phyloP scores from a whole-genome alignment of 2,888 invertebrate genomes.

The Amaurobius ferox region DNA sequence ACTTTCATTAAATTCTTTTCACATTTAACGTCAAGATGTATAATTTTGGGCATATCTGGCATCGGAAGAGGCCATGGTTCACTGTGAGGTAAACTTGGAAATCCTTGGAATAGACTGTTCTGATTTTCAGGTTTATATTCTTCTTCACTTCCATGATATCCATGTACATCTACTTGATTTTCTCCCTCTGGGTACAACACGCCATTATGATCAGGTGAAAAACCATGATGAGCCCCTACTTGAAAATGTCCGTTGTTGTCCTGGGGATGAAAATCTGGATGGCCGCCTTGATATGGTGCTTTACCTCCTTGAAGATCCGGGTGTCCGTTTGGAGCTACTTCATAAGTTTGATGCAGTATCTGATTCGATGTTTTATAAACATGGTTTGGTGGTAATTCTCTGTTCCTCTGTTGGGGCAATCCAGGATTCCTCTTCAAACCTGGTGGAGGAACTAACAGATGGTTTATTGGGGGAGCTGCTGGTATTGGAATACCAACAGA shows the following conservation, averaged over 20 bases:
- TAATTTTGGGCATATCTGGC: slow-evolving; percentile 94
- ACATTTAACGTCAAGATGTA: slow-evolving; percentile 94
- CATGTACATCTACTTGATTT: slow-evolving; percentile 40
- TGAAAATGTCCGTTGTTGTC: slow-evolving; percentile 32
- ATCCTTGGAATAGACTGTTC: slow-evolving; percentile 71
- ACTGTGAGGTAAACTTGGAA: slow-evolving; percentile 79
- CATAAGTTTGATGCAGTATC: slow-evolving; percentile 55
- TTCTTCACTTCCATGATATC: slow-evolving; percentile 37
- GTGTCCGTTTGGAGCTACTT: slow-evolving; percentile 43
- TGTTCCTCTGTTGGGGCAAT: slow-evolving; percentile 34
- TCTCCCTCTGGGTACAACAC: slow-evolving; percentile 27
- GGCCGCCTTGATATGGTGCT: slow-evolving; percentile 16
- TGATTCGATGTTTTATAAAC: slow-evolving; percentile 59
- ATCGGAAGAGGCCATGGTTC: slow-evolving; percentile 91
- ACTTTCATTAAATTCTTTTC: slow-evolving; percentile 96
- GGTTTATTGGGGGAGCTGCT: slow-evolving; percentile 35
- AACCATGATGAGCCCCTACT: slow-evolving; percentile 35
- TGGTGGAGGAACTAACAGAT: slow-evolving; percentile 49
- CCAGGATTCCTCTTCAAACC: slow-evolving; percentile 43
- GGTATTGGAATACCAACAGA: slow-evolving; percentile 37
- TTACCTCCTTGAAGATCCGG: slow-evolving; percentile 26
- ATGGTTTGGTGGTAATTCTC: slow-evolving; percentile 31
- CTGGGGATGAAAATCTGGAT: slow-evolving; percentile 32
- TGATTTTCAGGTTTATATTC: slow-evolving; percentile 67
- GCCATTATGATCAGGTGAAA: slow-evolving; percentile 29